Percentiles rank a stretch among this genome's conserved stretches.
Conservation (phyloP, 2,797 vertebrate species). For the Zalophus californianus region DNA sequence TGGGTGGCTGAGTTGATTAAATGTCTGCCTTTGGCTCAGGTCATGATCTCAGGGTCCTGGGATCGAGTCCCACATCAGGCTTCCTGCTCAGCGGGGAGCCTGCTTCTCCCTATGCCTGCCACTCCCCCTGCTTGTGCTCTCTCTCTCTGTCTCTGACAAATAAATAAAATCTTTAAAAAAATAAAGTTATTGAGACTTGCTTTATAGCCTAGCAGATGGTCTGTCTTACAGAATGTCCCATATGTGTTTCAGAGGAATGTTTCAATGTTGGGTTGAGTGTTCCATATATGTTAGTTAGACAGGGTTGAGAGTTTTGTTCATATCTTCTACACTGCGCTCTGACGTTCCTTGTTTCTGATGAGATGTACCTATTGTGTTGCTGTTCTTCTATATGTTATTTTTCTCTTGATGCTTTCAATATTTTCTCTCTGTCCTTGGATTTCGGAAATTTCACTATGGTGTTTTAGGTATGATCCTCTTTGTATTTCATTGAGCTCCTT, state of each 20-base stretch:
- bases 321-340: not conserved
- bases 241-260: not conserved
- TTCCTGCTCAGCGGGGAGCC: too few species aligned
- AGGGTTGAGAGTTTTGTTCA: not conserved
- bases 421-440: not conserved
- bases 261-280: not conserved
- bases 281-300: not conserved
- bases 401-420: not conserved
- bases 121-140: too few species aligned
- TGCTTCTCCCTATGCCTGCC: too few species aligned
- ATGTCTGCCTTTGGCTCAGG: too few species aligned
- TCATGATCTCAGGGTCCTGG: too few species aligned
- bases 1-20: too few species aligned
- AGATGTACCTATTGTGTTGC: not conserved
- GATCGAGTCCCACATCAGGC: too few species aligned
- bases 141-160: too few species aligned
- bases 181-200: slow-evolving; percentile 5
- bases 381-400: not conserved
- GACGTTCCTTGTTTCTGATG: not conserved
- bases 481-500: not conserved
- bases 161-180: too few species aligned
- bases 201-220: not conserved
- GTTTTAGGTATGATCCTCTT: not conserved
- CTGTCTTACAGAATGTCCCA: not conserved
- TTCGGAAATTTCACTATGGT: not conserved